Base-by-base conservation (phyloP, 2,888 invertebrate genomes). In the Melieria picta region DNA sequence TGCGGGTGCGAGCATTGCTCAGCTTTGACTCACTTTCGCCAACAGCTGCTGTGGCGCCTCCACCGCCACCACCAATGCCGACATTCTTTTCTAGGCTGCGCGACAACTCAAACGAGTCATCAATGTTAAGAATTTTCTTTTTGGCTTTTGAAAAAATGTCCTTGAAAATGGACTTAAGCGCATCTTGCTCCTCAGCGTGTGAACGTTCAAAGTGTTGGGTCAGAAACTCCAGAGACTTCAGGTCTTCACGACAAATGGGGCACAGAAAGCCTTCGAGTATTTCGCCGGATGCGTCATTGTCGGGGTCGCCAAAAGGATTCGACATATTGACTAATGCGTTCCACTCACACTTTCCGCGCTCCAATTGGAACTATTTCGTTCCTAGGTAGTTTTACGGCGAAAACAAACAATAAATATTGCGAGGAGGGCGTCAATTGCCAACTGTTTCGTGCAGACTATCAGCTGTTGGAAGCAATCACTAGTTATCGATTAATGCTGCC, bases 191-290 rank as follows among this genome's bases (percentile, higher is more conserved):
- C 84, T 97, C 94, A 72, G 93, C 92, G 85, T 98, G 98, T 68
- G 91, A 89, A 74, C 93, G 93, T 85, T 97, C 95, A 83, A 98
- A 98, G 87, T 98, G 98, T 77, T 91, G 90, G 69, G 94, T 93
- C 70, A 98, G 89, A 83, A 93, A 93, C 67, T 91, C 90, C 6
- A 95, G 92, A 11, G 95, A 94, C 83, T 94, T 94, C 62, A 96
- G 89, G 86, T 98, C 97, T 55, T 93, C 92, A 88, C 95, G 93
- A 83, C 98, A 98, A 80, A 97, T 95, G 0, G 98, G 98, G 86
- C 98, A 98, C 9, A 98, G 89, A 84, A 98, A 98, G 5, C 98
- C 98, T 87, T 98, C 97, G 73, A 94, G 88, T 78, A 96, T 93
- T 80, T 91, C 90, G 5, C 85, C 87, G 56, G 89, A 90, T 65